A percentile compares a stretch with the other conserved stretches of the same genome.
Evolutionary conservation across 2,888 invertebrate genomes (phyloP).

Genomic region (Agrotis clavis): DNA sequence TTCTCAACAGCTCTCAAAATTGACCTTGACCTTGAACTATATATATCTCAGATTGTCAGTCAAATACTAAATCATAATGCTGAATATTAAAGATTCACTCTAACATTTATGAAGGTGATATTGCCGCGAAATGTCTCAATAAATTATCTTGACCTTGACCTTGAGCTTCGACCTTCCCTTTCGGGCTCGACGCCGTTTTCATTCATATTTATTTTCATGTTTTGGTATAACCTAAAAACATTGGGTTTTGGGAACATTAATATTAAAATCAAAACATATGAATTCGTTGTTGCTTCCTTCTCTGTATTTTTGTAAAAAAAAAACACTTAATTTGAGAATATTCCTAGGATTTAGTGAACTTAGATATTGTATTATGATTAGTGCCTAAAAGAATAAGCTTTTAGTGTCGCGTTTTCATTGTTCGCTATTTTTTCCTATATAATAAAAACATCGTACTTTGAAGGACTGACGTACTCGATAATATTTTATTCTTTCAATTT

Average conservation of each 20-base stretch:
- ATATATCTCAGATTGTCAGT: conserved; percentile 10
- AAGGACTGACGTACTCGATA: too few species aligned
- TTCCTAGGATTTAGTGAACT: conserved; percentile 44
- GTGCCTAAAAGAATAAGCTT: conserved; percentile 61
- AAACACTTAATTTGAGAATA: conserved; percentile 33
- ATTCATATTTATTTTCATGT: conserved; percentile 55
- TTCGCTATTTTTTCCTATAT: neutral
- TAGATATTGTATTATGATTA: conserved; percentile 57
- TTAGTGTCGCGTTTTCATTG: conserved; percentile 45
- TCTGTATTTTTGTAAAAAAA: conserved; percentile 39
- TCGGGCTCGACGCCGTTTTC: conserved; percentile 26
- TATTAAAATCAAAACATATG: conserved; percentile 52
- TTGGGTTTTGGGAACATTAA: conserved; percentile 66
- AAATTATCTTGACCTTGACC: conserved; percentile 49
- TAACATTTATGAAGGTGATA: conserved; percentile 56
- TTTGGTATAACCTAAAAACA: conserved; percentile 42
- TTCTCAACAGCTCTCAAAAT: neutral
- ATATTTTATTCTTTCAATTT: too few species aligned
- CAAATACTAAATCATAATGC: conserved; percentile 46
- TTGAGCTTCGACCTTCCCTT: conserved; percentile 20
- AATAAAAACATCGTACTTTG: too few species aligned
- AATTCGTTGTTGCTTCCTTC: conserved; percentile 25
- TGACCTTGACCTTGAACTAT: conserved; percentile 2
- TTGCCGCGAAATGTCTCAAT: conserved; percentile 53
- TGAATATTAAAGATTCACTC: conserved; percentile 50